Percentiles rank a stretch among this genome's conserved stretches.
Evolutionary conservation across 2,797 vertebrate genomes (phyloP).

Genomic region (Cyclura pinguis): DNA sequence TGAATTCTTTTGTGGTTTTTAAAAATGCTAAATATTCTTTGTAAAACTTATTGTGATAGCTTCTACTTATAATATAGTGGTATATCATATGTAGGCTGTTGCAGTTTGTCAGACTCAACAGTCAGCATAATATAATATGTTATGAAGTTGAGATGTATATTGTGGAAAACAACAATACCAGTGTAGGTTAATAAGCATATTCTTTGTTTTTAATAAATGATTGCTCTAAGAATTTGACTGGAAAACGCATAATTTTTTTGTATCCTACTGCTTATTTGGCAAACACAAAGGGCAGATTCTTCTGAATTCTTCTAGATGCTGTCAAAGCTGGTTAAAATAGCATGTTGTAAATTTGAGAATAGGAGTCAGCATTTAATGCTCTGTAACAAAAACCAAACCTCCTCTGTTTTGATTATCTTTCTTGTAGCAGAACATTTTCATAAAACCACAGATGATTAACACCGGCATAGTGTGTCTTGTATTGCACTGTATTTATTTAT

Average conservation of each 20-base stretch:
- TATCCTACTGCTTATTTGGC: neutral
- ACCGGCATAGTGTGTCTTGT: no score
- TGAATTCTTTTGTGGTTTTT: neutral
- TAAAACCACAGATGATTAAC: neutral
- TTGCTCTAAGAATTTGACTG: neutral
- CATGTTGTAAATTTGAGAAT: neutral
- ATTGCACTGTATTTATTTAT: no score
- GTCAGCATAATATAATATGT: neutral
- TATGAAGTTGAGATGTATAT: neutral
- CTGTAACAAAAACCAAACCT: neutral
- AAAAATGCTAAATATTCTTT: neutral
- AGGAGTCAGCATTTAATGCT: slow-evolving; percentile 13
- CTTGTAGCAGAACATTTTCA: neutral
- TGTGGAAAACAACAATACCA: neutral
- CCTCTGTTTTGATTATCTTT: neutral
- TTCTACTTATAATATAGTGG: neutral
- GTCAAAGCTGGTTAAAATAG: neutral
- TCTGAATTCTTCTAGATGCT: neutral
- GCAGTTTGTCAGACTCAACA: slow-evolving; percentile 5
- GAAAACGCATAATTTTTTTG: neutral
- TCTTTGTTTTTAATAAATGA: neutral
- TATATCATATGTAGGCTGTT: neutral
- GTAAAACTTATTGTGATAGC: neutral
- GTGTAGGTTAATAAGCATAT: neutral
- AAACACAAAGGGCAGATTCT: neutral